Evolutionary conservation across 1,140 invertebrate species (phyloP), one percentile per base, ranked within the genome.

Genomic region (Brachionus calyciflorus): DNA sequence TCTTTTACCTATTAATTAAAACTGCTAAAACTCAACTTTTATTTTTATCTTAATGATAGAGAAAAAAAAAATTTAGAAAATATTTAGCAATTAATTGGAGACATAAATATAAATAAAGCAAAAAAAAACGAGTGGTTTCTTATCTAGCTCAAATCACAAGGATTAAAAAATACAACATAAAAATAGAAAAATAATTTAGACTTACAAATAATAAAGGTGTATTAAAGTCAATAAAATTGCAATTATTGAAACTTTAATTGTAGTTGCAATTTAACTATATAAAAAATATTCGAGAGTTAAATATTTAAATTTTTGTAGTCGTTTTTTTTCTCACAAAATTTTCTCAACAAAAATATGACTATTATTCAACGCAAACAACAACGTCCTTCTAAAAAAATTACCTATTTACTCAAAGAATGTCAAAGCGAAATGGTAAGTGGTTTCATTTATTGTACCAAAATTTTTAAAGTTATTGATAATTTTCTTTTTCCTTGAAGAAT

Each of bases 191-290:
- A 55, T 28, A 28, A 55, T 55, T 55, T 55, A 55, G 53, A 55
- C n/a, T n/a, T n/a, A n/a, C n/a, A n/a, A n/a, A n/a, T 55, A 55
- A 28, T 55, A 55, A 55, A 60, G 55, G 55, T 60, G 55, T 60
- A 60, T 60, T 60, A 60, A 60, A 60, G 55, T 60, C 55, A 60
- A 60, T 60, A 60, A n/a, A n/a, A 60, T 60, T 60, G 55, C 55
- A 60, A 60, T 60, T 60, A 33, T 12, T 55, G 53, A 24, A 55
- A 55, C 24, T 55, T 28, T 55, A 55, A 55, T 55, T 60, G 26
- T 60, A 3, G 21, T 53, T 53, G 21, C 3, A 53, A 53, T 10
- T 17, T 60, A 17, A 17, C 6, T 14, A n/a, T 28, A 26, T 53
- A 55, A 28, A 14, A 12, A 4, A 28, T 26, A 55, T 17, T 37